Base-by-base conservation (phyloP, 2,888 invertebrate species). In the Hyalella azteca region DNA sequence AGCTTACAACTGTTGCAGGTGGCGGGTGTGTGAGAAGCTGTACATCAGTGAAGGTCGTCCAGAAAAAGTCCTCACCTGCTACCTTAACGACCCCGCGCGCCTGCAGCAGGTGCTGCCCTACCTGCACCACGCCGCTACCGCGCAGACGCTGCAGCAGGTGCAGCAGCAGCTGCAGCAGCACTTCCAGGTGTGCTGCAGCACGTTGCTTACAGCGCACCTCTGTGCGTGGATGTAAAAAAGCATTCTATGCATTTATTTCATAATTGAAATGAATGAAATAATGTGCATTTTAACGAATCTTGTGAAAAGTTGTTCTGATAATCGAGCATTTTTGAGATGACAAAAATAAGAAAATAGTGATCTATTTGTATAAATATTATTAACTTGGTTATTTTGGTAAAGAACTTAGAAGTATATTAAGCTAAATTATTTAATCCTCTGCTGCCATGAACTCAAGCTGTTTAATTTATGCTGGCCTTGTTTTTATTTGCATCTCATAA, bases 31-130 rank as follows among this genome's bases (percentile, higher is more conserved):
- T 15, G 66, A 66, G 19, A 32, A 39, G 36, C 36, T 66, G 66
- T 22, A 66, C 36, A 36, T 36, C 13, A 29, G 36, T 13, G 15
- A 36, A 29, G 66, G 36, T 19, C 66, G 19, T 13, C 66, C 32
- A 32, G 66, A 66, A 19, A 5, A 36, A 19, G 66, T 36, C 36
- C 66, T 66, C 39, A 36, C 22, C 11, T 66, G 66, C 39, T 66
- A 66, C 66, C 66, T 66, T n/a, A 32, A 66, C 36, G 66, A 66
- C 19, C 66, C 66, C n/a, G 66, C 66, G 13, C 66, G 66, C 36
- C 66, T 36, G 66, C 66, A 22, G 13, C 66, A 66, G 66, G 66
- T 66, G 36, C 13, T 66, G 19, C 66, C 66, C 15, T 66, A 66
- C 39, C 66, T 66, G 66, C 66, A 66, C 29, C 32, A 36, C 36